A percentile compares a stretch with the other conserved stretches of the same genome.
Evolutionary conservation across 2,888 invertebrate species (phyloP).

Genomic region (Morpho deidamia): DNA sequence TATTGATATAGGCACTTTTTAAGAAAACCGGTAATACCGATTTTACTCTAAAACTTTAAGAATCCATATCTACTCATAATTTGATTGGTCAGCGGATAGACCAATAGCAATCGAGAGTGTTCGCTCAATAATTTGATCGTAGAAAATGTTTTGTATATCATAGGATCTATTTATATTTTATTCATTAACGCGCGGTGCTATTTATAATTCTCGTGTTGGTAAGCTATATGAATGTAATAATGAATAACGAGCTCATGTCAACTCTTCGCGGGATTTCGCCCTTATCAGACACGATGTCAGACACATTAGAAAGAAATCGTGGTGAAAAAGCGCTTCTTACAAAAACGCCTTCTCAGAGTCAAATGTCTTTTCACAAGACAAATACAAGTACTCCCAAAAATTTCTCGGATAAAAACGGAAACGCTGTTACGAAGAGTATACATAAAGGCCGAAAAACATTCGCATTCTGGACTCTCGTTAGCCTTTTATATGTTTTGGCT

Average conservation of each 20-base stretch:
- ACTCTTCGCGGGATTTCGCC: conserved; percentile 60
- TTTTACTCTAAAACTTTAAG: neutral
- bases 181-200: conserved; percentile 33
- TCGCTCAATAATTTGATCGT: conserved; percentile 59
- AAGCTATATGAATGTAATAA: neutral
- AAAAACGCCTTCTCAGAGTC: conserved; percentile 54
- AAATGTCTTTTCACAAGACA: conserved; percentile 43
- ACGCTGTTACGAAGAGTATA: conserved; percentile 56
- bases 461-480: conserved; percentile 88
- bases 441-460: conserved; percentile 80
- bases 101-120: conserved; percentile 41
- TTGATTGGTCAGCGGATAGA: conserved; percentile 1
- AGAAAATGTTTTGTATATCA: neutral
- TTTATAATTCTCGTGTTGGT: conserved; percentile 45
- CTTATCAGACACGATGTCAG: conserved; percentile 63
- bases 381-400: conserved; percentile 43
- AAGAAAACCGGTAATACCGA: neutral
- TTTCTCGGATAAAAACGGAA: conserved; percentile 68
- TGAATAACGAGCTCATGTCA: conserved; percentile 28
- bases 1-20: neutral
- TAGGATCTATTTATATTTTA: too few species aligned
- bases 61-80: neutral
- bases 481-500: conserved; percentile 83
- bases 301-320: conserved; percentile 56
- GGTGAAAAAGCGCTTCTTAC: conserved; percentile 62